phyloP scores from a whole-genome alignment of 2,888 invertebrate genomes.

The Lacanobia wlatinum region DNA sequence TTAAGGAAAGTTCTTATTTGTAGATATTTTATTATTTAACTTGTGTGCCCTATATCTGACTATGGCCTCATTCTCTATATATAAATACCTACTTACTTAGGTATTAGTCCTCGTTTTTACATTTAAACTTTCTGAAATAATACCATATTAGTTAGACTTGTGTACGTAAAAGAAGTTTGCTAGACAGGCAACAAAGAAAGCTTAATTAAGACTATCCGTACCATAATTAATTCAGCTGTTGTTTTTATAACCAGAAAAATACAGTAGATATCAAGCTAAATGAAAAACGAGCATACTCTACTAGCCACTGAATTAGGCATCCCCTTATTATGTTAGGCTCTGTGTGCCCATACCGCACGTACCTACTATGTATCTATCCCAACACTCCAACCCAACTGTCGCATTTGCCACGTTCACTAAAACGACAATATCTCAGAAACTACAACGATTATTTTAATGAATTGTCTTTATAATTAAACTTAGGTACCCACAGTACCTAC shows the following conservation, averaged over 20 bases:
- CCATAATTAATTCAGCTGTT: background rate
- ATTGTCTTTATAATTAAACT: too few species aligned
- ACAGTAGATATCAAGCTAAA: background rate
- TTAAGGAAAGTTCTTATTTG: conserved; percentile 72
- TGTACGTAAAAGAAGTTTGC: background rate
- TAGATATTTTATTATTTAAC: conserved; percentile 74
- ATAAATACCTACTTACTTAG: background rate
- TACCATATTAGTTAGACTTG: background rate
- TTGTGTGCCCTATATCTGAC: conserved; percentile 44
- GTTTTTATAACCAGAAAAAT: background rate
- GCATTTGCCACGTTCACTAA: too few species aligned
- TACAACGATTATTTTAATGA: too few species aligned
- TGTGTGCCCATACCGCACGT: background rate
- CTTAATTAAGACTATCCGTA: background rate
- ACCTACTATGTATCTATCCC: too few species aligned
- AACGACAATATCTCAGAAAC: too few species aligned
- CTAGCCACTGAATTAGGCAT: background rate
- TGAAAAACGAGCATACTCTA: background rate
- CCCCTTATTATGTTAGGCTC: background rate
- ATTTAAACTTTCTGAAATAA: background rate
- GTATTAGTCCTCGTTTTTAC: conserved; percentile 2
- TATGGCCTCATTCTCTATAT: conserved; percentile 12
- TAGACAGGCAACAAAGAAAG: background rate
- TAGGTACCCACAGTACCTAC: too few species aligned
- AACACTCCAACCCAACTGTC: too few species aligned